A percentile compares a stretch with the other conserved stretches of the same genome.
Evolutionary conservation across 2,888 invertebrate species (phyloP).

Genomic region (Spatulosminthurus flaviceps): DNA sequence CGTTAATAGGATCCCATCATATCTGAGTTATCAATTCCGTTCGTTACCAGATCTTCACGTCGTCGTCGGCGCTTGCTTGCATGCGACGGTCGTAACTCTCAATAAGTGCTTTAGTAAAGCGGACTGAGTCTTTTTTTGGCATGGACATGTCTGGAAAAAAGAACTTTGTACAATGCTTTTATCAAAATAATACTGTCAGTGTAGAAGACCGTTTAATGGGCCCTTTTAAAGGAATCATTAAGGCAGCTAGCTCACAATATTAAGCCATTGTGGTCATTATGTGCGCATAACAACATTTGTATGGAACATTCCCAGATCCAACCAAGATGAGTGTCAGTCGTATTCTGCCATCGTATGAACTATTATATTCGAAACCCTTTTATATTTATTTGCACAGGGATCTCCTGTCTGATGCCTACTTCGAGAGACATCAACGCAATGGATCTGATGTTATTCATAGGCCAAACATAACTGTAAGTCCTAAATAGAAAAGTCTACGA

Average conservation of each 20-base stretch:
- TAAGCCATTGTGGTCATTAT: too few relatives aligned
- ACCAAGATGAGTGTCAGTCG: background rate
- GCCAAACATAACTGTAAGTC: constrained; percentile 71
- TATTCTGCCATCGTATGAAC: background rate
- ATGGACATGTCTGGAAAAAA: too few relatives aligned
- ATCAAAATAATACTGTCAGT: too few relatives aligned
- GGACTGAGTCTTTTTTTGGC: too few relatives aligned
- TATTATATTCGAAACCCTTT: background rate
- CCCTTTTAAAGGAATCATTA: too few relatives aligned
- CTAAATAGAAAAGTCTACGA: background rate
- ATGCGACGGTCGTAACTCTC: too few relatives aligned
- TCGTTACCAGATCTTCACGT: constrained; percentile 6
- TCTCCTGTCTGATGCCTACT: constrained; percentile 76
- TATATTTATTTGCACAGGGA: constrained; percentile 68
- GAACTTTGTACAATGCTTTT: too few relatives aligned
- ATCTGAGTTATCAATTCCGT: constrained; percentile 7
- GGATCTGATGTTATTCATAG: constrained; percentile 70
- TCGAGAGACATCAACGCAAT: constrained; percentile 72
- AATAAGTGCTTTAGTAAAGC: too few relatives aligned
- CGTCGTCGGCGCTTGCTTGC: background rate
- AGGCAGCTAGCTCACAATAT: too few relatives aligned
- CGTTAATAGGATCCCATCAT: constrained; percentile 3
- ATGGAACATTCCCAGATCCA: too few relatives aligned
- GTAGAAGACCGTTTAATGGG: too few relatives aligned
- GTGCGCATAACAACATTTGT: too few relatives aligned